Conservation (phyloP, 2,797 vertebrate genomes). For the Potorous gilbertii region DNA sequence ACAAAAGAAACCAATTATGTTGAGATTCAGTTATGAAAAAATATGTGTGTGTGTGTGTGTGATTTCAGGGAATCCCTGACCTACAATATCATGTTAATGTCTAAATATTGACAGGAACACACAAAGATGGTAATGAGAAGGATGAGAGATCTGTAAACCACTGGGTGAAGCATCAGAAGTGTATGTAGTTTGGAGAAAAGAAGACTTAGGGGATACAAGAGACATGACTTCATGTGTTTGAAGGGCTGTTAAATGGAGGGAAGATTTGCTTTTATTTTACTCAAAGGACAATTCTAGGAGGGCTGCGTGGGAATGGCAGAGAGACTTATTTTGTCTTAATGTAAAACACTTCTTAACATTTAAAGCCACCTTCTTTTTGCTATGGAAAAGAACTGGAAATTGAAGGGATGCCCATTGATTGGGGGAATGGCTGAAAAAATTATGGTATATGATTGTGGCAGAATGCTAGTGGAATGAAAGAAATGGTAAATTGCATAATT, state of each 20-base stretch:
- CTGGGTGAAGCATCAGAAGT: background rate
- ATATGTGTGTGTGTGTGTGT: too few species aligned
- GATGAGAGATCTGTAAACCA: background rate
- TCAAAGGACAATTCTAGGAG: too few species aligned
- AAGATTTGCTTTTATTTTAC: too few species aligned
- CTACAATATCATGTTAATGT: background rate
- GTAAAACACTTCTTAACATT: too few species aligned
- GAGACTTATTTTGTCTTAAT: too few species aligned
- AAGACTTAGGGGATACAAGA: background rate
- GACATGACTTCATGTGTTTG: background rate
- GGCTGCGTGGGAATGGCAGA: too few species aligned
- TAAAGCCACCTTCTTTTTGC: background rate
- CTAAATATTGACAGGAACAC: background rate
- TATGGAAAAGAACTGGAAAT: background rate
- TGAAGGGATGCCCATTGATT: background rate
- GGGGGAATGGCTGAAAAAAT: background rate
- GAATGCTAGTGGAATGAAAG: background rate
- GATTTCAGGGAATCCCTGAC: background rate
- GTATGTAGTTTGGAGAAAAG: background rate
- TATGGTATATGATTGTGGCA: background rate
- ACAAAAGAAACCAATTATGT: background rate
- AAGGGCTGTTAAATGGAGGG: background rate
- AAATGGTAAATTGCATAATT: background rate
- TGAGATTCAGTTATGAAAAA: background rate
- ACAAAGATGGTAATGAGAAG: background rate